phyloP scores from a whole-genome alignment of 30 jellyfish, hydroid and myxozoan species.

The Turritopsis rubra region DNA sequence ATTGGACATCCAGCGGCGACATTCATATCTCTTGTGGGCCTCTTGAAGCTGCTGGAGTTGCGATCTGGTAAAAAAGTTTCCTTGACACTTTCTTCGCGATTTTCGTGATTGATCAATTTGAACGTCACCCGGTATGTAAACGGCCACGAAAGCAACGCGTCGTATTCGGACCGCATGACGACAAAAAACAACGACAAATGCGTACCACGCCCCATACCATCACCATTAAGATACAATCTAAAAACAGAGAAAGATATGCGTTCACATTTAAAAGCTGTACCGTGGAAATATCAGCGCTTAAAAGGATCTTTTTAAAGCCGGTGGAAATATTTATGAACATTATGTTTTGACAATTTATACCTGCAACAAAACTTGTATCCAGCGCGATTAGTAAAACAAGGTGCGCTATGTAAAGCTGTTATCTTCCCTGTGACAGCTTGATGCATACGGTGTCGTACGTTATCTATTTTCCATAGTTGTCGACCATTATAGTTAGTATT shows the following conservation, averaged over 20 bases:
- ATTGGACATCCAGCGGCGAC: conserved; percentile 87
- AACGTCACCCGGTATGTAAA: conserved; percentile 64
- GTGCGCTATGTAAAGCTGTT: conserved; percentile 87
- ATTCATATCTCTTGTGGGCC: conserved; percentile 78
- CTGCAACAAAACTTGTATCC: conserved; percentile 77
- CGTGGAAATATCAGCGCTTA: no score
- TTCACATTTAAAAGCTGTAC: no score
- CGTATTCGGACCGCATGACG: conserved; percentile 83
- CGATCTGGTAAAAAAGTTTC: conserved; percentile 83
- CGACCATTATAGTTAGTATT: conserved; percentile 65
- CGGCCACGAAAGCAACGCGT: conserved; percentile 82
- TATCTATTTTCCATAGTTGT: conserved; percentile 68
- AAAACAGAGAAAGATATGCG: no score
- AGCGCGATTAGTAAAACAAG: conserved; percentile 57
- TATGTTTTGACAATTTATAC: no score
- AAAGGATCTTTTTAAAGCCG: no score
- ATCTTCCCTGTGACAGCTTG: conserved; percentile 83
- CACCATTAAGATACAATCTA: conserved; percentile 54
- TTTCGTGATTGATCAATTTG: conserved; percentile 48
- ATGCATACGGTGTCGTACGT: conserved; percentile 42
- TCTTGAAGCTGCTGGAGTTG: conserved; percentile 75
- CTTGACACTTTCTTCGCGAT: conserved; percentile 26
- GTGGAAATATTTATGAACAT: no score
- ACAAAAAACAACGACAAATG: conserved; percentile 75
- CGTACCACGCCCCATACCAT: conserved; percentile 74